These are phyloP conservation scores for Epinotia brunnichana DNA, from an alignment of 2,888 invertebrate genomes.

Conservation along the genomic window DNA sequence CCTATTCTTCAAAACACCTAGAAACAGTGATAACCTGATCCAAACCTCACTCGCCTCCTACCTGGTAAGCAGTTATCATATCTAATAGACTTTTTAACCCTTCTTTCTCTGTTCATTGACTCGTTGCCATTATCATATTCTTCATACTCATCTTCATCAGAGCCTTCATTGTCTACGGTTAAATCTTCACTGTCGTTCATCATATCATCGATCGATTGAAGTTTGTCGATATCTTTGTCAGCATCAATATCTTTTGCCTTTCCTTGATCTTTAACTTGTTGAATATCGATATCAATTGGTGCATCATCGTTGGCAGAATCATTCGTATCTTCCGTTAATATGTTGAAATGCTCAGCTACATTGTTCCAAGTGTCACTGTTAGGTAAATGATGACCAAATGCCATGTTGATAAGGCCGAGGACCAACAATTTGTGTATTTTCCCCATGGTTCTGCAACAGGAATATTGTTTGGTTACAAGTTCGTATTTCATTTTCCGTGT, in stretches of 20 bases:
- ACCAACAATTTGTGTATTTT: background rate
- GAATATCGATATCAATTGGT: background rate
- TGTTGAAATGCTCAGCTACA: background rate
- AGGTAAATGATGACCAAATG: background rate
- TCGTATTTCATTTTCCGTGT: no score
- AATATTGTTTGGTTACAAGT: background rate
- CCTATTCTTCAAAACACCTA: no score
- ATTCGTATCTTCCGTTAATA: background rate
- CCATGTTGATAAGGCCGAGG: background rate
- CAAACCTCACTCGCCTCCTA: no score
- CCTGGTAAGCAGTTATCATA: background rate
- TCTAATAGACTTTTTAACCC: background rate
- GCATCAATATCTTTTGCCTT: background rate
- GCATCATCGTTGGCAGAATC: background rate
- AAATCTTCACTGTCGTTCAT: background rate
- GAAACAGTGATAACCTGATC: no score
- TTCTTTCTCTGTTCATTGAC: background rate
- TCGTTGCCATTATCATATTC: background rate
- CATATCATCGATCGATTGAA: background rate
- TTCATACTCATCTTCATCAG: background rate
- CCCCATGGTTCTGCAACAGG: slow-evolving; percentile 20
- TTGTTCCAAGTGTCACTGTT: background rate
- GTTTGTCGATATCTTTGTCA: background rate
- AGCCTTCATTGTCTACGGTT: background rate
- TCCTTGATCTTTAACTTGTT: background rate